Evolutionary conservation across 2,113 vertebrate genomes (phyloP).

Genomic region (Ciconia maguari): DNA sequence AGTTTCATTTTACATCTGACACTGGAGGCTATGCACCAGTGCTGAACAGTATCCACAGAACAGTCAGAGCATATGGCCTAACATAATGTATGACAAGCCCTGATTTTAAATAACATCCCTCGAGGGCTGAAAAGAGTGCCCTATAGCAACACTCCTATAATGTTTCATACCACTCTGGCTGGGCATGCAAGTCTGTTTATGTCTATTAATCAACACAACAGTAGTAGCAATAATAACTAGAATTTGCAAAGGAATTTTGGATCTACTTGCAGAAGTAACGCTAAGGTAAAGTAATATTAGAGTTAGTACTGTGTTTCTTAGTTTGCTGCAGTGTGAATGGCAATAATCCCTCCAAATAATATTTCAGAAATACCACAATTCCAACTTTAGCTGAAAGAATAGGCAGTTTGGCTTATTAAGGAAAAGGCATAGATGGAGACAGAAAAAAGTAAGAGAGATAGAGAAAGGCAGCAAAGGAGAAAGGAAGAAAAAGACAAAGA

Average conservation of each 20-base stretch:
- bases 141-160: background rate
- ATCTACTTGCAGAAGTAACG: background rate
- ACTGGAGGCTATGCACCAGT: background rate
- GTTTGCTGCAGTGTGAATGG: background rate
- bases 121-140: background rate
- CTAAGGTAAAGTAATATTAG: background rate
- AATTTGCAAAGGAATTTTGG: background rate
- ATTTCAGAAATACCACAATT: background rate
- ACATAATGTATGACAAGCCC: constrained; percentile 22
- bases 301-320: background rate
- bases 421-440: rapidly evolving
- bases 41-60: background rate
- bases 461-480: background rate
- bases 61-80: constrained; percentile 34
- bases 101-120: constrained; percentile 12
- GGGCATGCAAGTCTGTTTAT: background rate
- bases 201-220: background rate
- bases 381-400: background rate
- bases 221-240: background rate
- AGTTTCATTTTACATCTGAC: constrained; percentile 18
- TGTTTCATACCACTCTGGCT: background rate
- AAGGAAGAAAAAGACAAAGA: background rate
- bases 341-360: background rate
- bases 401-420: background rate
- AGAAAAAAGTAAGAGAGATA: background rate